Evolutionary conservation across 1,140 invertebrate genomes (phyloP).

Genomic region (Melitaea cinxia): DNA sequence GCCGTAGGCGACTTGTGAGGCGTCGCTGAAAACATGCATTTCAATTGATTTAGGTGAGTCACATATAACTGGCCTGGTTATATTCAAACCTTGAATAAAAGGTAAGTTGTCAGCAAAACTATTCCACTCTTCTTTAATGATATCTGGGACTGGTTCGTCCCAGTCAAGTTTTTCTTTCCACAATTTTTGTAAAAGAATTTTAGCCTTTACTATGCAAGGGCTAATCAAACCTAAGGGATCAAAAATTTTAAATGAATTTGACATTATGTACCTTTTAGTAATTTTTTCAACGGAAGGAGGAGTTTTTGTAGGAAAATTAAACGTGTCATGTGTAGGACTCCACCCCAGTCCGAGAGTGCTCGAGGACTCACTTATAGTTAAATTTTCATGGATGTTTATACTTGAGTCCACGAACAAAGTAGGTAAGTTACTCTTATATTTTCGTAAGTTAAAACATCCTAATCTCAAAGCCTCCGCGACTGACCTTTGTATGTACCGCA

Average conservation of each 20-base stretch:
- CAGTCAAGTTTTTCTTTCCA: slow-evolving; percentile 1
- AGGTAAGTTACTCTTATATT: not conserved
- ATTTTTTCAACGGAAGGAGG: not conserved
- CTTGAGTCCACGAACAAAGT: not conserved
- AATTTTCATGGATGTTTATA: not conserved
- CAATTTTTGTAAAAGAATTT: slow-evolving; percentile 5
- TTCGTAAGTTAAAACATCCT: not conserved
- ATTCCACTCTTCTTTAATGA: not conserved
- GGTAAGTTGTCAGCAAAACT: not conserved
- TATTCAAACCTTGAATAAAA: not conserved
- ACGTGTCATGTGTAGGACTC: not conserved
- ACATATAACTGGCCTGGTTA: too few relatives aligned
- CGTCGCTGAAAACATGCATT: too few relatives aligned
- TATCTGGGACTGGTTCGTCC: not conserved
- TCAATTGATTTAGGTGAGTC: too few relatives aligned
- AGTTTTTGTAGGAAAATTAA: not conserved
- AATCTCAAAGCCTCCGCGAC: not conserved
- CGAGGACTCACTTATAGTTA: too few relatives aligned
- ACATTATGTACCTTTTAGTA: not conserved
- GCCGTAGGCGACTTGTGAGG: too few relatives aligned
- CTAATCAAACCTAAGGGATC: slow-evolving; percentile 1
- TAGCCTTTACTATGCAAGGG: not conserved
- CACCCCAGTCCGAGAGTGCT: too few relatives aligned
- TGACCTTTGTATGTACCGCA: not conserved
- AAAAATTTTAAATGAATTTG: slow-evolving; percentile 4